Conservation (phyloP, 1,140 invertebrate genomes). For the Euura lappo region DNA sequence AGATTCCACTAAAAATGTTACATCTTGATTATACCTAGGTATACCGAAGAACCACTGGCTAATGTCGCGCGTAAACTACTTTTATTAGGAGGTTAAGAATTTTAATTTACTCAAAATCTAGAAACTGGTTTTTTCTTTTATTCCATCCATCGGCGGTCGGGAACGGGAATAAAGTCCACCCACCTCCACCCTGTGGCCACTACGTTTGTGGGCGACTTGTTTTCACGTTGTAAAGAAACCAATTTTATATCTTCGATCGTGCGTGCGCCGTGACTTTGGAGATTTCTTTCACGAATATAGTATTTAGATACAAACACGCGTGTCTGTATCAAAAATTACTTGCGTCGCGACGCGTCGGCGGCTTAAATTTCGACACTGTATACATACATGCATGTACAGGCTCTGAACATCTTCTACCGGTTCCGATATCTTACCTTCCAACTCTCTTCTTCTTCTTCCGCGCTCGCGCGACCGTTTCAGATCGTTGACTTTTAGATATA, state of each 20-base stretch:
- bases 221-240: not conserved
- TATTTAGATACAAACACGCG: no score
- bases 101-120: constrained; percentile 43
- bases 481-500: not conserved
- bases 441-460: no score
- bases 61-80: constrained; percentile 17
- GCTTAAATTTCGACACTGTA: not conserved
- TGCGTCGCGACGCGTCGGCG: not conserved
- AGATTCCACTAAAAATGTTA: constrained; percentile 22
- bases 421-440: not conserved
- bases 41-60: constrained; percentile 26
- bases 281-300: no score
- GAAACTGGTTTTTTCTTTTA: constrained; percentile 16
- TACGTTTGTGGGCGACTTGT: not conserved
- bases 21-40: constrained; percentile 38
- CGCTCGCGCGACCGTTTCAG: not conserved
- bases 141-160: not conserved
- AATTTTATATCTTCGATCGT: constrained; percentile 1
- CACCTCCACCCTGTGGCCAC: not conserved
- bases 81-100: constrained; percentile 31
- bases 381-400: not conserved
- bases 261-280: no score
- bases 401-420: not conserved
- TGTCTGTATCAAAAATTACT: no score
- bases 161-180: not conserved